A percentile compares a stretch with the other conserved stretches of the same genome.
phyloP scores from a whole-genome alignment of 2,797 vertebrate genomes.

The Xerus rutilus region DNA sequence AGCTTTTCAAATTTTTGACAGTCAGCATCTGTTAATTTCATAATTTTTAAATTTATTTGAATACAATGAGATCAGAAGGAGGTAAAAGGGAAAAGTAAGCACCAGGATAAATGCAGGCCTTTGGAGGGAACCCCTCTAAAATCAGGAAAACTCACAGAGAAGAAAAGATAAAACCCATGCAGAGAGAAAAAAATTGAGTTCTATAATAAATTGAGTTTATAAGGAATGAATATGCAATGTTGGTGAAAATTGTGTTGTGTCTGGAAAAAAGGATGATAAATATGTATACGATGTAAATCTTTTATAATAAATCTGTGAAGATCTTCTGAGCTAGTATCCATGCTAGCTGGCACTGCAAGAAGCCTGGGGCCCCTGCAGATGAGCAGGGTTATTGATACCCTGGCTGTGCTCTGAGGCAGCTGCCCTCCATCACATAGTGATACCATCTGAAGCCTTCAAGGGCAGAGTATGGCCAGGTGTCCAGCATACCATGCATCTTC shows the following conservation, averaged over 20 bases:
- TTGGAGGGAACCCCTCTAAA: not conserved
- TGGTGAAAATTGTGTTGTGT: constrained; percentile 59
- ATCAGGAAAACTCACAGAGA: constrained; percentile 1
- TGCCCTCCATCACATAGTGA: not conserved
- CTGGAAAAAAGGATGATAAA: constrained; percentile 63
- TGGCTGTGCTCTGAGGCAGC: not conserved
- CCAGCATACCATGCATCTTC: not conserved
- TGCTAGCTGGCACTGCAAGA: not conserved
- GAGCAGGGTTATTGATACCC: not conserved
- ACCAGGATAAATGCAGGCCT: not conserved
- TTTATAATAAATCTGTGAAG: constrained; percentile 66
- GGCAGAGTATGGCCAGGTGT: no score
- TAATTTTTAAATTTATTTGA: not conserved
- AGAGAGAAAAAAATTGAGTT: constrained; percentile 26
- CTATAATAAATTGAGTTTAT: constrained; percentile 61
- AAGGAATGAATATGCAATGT: constrained; percentile 69
- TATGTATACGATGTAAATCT: constrained; percentile 64
- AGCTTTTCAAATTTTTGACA: constrained; percentile 50
- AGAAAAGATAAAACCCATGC: not conserved
- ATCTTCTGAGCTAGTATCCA: not conserved
- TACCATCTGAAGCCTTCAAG: not conserved
- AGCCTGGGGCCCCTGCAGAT: not conserved
- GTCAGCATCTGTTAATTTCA: constrained; percentile 67
- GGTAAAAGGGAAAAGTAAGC: not conserved
- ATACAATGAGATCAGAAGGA: not conserved